These are phyloP conservation scores for Columba livia DNA, from an alignment of 2,113 vertebrate species.

Conservation along the genomic window DNA sequence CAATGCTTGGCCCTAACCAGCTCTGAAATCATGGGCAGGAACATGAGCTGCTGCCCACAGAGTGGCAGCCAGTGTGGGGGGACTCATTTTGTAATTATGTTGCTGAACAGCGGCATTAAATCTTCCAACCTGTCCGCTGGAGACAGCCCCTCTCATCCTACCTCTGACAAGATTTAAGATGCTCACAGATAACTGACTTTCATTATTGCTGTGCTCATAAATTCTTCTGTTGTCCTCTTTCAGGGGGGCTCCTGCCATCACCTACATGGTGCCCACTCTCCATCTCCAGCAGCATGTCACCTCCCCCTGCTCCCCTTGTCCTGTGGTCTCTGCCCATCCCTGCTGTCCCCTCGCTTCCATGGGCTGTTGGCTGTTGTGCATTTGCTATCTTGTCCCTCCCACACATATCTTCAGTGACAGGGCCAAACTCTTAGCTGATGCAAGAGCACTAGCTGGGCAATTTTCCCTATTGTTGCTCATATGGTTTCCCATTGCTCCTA, in stretches of 20 bases:
- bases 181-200: conserved; percentile 29
- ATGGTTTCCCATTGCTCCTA: background rate
- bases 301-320: rapidly evolving
- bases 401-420: background rate
- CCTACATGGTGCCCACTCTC: background rate
- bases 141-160: background rate
- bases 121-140: background rate
- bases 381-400: rapidly evolving
- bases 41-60: rapidly evolving
- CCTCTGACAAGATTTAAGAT: conserved; percentile 25
- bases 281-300: rapidly evolving
- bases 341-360: background rate
- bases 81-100: background rate
- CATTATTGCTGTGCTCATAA: background rate
- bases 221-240: background rate
- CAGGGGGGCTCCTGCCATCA: rapidly evolving
- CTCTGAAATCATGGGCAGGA: background rate
- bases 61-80: rapidly evolving
- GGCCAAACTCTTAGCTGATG: background rate
- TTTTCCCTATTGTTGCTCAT: background rate
- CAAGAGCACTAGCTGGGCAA: background rate
- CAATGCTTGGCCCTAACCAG: rapidly evolving
- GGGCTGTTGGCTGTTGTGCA: rapidly evolving
- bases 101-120: rapidly evolving
- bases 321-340: background rate